These are phyloP conservation scores for Apamea anceps DNA, from an alignment of 2,888 invertebrate genomes.

Conservation along the genomic window DNA sequence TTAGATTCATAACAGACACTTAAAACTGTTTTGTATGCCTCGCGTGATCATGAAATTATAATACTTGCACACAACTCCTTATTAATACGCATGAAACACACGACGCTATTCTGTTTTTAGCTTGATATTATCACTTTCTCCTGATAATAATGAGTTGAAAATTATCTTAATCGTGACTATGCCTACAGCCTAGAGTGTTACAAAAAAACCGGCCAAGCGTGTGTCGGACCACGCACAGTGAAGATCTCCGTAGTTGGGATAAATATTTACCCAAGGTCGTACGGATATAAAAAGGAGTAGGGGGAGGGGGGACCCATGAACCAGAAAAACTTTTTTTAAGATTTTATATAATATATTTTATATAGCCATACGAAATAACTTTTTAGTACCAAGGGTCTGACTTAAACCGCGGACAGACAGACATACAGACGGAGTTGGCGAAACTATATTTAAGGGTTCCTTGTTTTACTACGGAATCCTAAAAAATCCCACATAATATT, in stretches of 20 bases:
- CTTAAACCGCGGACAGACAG: too few relatives aligned
- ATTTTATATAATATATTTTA: too few relatives aligned
- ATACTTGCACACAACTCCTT: constrained; percentile 8
- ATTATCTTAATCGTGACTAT: neutral
- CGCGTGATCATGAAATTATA: constrained; percentile 25
- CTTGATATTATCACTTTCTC: constrained; percentile 8
- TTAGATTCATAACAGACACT: neutral
- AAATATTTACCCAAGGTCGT: neutral
- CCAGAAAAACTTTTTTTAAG: too few relatives aligned
- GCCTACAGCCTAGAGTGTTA: neutral
- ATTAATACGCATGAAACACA: neutral
- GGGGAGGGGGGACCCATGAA: too few relatives aligned
- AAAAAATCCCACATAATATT: too few relatives aligned
- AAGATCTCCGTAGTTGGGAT: neutral
- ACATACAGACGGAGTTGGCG: too few relatives aligned
- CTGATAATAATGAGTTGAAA: neutral
- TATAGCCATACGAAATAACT: too few relatives aligned
- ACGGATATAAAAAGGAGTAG: too few relatives aligned
- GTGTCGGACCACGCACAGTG: neutral
- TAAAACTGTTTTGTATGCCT: neutral
- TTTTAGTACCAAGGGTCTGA: too few relatives aligned
- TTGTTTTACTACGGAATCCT: too few relatives aligned
- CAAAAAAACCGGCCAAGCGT: neutral
- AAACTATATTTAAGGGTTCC: too few relatives aligned
- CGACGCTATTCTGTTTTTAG: constrained; percentile 1